Percentiles rank a stretch among this genome's conserved stretches.
Conservation (phyloP, 2,797 vertebrate genomes). For the Centropyge bicolor region DNA sequence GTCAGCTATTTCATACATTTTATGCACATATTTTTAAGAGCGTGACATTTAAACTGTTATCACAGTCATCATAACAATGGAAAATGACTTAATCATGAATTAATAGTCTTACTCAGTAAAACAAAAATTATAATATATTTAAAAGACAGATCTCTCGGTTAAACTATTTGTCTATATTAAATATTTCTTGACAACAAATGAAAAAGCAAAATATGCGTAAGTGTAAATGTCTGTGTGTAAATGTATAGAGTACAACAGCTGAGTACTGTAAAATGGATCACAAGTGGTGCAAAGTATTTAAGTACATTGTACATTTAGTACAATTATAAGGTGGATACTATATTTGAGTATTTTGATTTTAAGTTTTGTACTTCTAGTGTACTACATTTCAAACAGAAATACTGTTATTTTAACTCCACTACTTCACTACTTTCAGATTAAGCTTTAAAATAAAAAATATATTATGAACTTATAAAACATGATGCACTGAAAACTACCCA, state of each 20-base stretch:
- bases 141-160: neutral
- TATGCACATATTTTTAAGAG: conserved; percentile 57
- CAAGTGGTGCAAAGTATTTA: neutral
- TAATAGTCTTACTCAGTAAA: neutral
- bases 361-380: neutral
- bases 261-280: neutral
- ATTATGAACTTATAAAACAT: neutral
- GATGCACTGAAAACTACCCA: neutral
- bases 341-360: neutral
- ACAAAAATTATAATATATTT: neutral
- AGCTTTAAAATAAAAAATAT: neutral
- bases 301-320: neutral
- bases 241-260: neutral
- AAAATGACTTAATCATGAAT: conserved; percentile 15
- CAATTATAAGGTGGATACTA: neutral
- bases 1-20: conserved; percentile 37
- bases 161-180: neutral
- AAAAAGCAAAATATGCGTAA: neutral
- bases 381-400: neutral
- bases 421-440: neutral
- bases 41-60: conserved; percentile 56
- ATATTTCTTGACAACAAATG: neutral
- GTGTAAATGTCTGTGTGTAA: no score
- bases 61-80: conserved; percentile 2
- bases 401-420: neutral